These are phyloP conservation scores for Neolamprologus cancellatus DNA, from an alignment of 2,113 vertebrate species.

Conservation along the genomic window DNA sequence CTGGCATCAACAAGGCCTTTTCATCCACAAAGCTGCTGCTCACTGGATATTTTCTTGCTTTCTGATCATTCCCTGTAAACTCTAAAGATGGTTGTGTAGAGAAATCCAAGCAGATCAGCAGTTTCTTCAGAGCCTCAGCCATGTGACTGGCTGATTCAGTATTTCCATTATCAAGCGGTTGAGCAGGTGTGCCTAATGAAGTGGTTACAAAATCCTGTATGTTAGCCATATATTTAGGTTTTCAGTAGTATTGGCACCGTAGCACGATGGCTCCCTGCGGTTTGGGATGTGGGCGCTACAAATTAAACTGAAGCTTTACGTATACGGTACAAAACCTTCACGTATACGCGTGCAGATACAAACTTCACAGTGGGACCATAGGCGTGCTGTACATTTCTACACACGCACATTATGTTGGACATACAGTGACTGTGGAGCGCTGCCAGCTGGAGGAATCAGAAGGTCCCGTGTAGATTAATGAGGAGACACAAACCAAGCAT, in stretches of 20 bases:
- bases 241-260: neutral
- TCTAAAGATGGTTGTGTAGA: neutral
- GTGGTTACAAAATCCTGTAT: neutral
- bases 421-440: slow-evolving; percentile 16
- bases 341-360: neutral
- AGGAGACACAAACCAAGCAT: slow-evolving; percentile 57
- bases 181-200: neutral
- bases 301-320: neutral
- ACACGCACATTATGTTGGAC: slow-evolving; percentile 1
- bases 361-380: neutral
- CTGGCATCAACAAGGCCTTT: neutral
- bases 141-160: neutral
- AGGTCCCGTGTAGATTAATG: slow-evolving; percentile 64
- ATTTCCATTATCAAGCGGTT: neutral
- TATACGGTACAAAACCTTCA: neutral
- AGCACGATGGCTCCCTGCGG: neutral
- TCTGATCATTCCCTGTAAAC: neutral
- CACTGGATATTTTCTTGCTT: neutral
- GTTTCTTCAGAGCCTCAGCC: neutral
- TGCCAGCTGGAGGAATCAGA: slow-evolving; percentile 49
- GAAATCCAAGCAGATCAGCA: neutral
- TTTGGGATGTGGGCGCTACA: neutral
- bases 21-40: neutral
- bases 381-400: neutral
- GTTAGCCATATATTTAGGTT: neutral